Conservation (phyloP, 2,113 vertebrate species). For the Rhodinocichla rosea region DNA sequence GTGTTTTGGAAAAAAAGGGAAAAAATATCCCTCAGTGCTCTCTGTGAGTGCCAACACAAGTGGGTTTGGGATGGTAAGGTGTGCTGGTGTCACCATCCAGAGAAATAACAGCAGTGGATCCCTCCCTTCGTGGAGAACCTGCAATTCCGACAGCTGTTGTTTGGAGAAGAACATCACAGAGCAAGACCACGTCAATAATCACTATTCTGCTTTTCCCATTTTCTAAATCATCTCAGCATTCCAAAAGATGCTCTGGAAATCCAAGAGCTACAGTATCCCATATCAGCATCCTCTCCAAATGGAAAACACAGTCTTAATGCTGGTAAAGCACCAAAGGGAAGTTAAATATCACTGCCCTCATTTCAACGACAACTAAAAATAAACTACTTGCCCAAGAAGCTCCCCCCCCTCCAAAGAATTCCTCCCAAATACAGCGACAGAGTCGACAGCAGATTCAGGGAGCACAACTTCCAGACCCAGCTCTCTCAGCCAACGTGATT, state of each 20-base stretch:
- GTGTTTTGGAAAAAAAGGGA: background rate
- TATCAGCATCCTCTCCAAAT: background rate
- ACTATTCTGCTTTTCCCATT: background rate
- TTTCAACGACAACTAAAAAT: background rate
- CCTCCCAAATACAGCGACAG: background rate
- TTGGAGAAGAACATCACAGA: background rate
- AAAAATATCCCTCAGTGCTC: background rate
- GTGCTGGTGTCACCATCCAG: background rate
- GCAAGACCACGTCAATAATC: background rate
- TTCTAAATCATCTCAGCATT: background rate
- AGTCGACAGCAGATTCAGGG: background rate
- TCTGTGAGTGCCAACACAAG: background rate
- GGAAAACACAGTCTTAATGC: background rate
- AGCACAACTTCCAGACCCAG: background rate
- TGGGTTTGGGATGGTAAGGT: background rate
- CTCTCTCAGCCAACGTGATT: background rate
- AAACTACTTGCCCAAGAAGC: background rate
- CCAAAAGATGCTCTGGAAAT: background rate
- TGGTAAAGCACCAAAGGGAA: background rate
- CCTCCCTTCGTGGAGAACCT: fast-evolving
- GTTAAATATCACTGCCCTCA: background rate
- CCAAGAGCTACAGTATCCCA: background rate
- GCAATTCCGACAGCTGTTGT: background rate
- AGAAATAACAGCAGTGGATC: background rate
- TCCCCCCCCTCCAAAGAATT: background rate